Conservation (phyloP, 2,888 invertebrate species). For the Halictus quadricinctus region DNA sequence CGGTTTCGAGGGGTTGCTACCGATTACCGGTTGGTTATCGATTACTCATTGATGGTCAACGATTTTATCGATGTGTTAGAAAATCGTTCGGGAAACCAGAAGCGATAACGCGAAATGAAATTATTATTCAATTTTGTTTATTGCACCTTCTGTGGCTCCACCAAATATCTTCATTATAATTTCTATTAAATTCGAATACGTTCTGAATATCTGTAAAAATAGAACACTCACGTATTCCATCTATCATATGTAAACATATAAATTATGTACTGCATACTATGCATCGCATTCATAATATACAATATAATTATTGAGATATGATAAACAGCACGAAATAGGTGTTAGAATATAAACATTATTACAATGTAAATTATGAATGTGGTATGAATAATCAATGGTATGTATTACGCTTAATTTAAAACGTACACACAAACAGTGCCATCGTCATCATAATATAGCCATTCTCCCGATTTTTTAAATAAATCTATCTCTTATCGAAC, state of each 20-base stretch:
- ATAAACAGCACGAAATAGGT: not conserved
- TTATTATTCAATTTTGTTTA: not conserved
- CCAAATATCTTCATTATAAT: not conserved
- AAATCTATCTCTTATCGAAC: not conserved
- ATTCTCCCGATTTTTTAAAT: not conserved
- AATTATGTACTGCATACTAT: not conserved
- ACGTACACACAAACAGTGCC: not conserved
- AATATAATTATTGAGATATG: not conserved
- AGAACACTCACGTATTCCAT: not conserved
- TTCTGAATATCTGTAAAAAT: not conserved
- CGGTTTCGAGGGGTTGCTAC: slow-evolving; percentile 28
- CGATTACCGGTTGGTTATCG: not conserved
- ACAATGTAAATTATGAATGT: not conserved
- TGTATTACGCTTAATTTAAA: not conserved
- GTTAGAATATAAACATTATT: slow-evolving; percentile 1
- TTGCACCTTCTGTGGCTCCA: not conserved
- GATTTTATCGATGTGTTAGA: not conserved
- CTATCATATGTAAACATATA: not conserved
- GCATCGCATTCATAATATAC: not conserved
- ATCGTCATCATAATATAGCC: not conserved
- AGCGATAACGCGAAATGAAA: not conserved
- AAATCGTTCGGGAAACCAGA: not conserved
- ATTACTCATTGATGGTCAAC: not conserved
- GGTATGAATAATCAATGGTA: not conserved
- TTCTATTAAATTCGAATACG: not conserved